phyloP scores from a whole-genome alignment of 1,140 invertebrate species.

The Drosophila rufa region DNA sequence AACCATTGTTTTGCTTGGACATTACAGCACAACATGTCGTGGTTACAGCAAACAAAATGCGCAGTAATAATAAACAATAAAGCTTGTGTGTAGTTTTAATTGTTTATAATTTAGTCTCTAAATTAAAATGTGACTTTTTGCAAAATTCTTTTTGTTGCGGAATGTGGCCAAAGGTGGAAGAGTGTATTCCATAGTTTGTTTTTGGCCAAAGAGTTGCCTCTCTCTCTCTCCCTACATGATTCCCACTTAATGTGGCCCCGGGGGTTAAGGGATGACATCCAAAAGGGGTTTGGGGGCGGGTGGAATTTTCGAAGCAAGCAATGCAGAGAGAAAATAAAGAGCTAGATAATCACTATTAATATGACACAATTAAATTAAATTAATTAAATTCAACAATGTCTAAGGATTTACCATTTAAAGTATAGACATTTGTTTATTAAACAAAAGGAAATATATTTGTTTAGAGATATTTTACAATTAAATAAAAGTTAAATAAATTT shows the following conservation, averaged over 20 bases:
- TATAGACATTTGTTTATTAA: no score
- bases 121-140: conserved; percentile 7
- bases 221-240: background rate
- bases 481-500: no score
- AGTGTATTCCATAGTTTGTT: conserved; percentile 12
- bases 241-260: conserved; percentile 46
- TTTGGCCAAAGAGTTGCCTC: background rate
- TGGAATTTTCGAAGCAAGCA: conserved; percentile 14
- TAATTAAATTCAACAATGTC: no score
- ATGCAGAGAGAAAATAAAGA: background rate
- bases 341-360: no score
- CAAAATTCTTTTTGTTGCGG: no score
- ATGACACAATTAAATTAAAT: no score
- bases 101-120: background rate
- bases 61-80: conserved; percentile 19
- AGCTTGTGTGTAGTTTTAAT: conserved; percentile 1
- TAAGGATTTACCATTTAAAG: no score
- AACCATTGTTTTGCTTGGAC: background rate
- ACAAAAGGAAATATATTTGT: no score
- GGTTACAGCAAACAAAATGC: conserved; percentile 6
- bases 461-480: no score
- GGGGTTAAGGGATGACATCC: conserved; percentile 1
- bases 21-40: conserved; percentile 19
- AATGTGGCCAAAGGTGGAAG: background rate
- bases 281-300: background rate